Percentiles rank a stretch among this genome's conserved stretches.
These are phyloP conservation scores for Oceanodroma leucorhoa DNA, from an alignment of 2,797 vertebrate genomes.

Conservation along the genomic window DNA sequence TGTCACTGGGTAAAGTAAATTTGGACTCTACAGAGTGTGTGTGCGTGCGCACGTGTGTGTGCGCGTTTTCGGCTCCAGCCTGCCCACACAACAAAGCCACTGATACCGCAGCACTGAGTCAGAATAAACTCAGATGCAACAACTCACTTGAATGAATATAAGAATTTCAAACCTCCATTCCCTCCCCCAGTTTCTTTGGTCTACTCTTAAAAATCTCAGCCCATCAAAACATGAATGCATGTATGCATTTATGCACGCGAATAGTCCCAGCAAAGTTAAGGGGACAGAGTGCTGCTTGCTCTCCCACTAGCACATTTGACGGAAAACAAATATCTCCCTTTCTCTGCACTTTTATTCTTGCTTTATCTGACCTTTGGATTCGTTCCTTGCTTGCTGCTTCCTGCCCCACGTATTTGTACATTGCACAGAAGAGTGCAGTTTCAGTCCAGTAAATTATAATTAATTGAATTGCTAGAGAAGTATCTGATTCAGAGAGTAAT, in stretches of 20 bases:
- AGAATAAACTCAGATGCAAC: neutral
- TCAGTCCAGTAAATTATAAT: neutral
- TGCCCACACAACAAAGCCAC: neutral
- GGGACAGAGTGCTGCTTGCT: neutral
- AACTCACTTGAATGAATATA: neutral
- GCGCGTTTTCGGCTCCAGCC: neutral
- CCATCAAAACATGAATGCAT: neutral
- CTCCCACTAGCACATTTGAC: neutral
- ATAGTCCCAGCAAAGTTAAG: neutral
- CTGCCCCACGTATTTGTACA: neutral
- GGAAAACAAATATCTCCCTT: neutral
- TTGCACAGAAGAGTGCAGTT: neutral
- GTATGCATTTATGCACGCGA: neutral
- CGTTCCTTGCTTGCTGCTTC: neutral
- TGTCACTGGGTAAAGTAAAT: neutral
- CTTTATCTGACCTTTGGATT: neutral
- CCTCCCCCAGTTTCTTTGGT: neutral
- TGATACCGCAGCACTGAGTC: neutral
- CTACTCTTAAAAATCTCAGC: neutral
- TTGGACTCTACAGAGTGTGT: neutral
- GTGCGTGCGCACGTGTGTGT: neutral
- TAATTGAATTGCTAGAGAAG: neutral
- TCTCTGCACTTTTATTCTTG: neutral
- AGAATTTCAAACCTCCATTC: neutral
- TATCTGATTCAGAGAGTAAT: neutral